Evolutionary conservation across 2,888 invertebrate genomes (phyloP).

Genomic region (Erynnis tages): DNA sequence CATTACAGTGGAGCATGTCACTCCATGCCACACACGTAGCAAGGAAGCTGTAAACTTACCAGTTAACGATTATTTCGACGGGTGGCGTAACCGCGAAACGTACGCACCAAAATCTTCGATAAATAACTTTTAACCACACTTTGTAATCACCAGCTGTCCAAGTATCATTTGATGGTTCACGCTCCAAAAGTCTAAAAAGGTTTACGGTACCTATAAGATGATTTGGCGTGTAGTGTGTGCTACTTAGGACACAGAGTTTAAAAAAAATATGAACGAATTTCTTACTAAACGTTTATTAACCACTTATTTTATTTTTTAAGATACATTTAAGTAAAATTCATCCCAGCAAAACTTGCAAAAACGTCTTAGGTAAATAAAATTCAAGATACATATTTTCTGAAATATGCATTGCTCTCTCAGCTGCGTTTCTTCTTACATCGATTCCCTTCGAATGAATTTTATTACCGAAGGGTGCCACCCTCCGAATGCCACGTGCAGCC

Average conservation of each 20-base stretch:
- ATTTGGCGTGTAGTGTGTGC: no score
- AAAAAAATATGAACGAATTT: no score
- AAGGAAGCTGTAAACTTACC: constrained; percentile 24
- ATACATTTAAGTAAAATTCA: no score
- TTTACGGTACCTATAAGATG: no score
- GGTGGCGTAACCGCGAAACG: constrained; percentile 20
- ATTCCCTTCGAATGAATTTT: constrained; percentile 15
- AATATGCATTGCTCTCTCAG: background rate
- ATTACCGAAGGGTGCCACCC: constrained; percentile 56
- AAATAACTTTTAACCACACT: constrained; percentile 22
- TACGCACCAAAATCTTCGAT: constrained; percentile 22
- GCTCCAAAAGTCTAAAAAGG: background rate
- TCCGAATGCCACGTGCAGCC: constrained; percentile 53
- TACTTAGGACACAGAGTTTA: no score
- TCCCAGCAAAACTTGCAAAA: no score
- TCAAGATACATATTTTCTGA: background rate
- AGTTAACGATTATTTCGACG: constrained; percentile 24
- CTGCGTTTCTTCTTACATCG: constrained; percentile 6
- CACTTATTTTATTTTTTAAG: no score
- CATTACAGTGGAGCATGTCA: no score
- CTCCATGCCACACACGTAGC: constrained; percentile 20
- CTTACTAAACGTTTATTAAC: no score
- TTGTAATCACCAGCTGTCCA: constrained; percentile 12
- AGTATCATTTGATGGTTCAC: constrained; percentile 3
- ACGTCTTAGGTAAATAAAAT: no score